Conservation (phyloP, 2,113 vertebrate species). For the Crotalus horridus region DNA sequence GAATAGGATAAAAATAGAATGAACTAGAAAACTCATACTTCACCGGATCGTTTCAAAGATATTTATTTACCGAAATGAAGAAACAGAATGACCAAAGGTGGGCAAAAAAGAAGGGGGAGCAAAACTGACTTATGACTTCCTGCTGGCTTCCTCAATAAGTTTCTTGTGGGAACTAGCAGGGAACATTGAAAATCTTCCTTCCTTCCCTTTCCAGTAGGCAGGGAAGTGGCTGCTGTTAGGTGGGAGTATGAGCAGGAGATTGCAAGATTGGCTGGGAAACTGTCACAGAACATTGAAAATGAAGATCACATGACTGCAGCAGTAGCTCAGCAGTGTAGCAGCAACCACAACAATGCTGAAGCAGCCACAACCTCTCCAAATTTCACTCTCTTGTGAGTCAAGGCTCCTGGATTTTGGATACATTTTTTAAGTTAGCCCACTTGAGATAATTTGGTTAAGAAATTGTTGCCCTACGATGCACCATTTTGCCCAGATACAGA, state of each 20-base stretch:
- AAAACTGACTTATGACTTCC: background rate
- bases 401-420: background rate
- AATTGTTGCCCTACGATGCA: background rate
- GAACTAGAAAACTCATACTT: background rate
- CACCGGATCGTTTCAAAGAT: background rate
- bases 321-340: background rate
- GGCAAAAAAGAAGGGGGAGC: background rate
- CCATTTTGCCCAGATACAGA: background rate
- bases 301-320: background rate
- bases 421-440: background rate
- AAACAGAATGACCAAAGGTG: background rate
- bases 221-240: background rate
- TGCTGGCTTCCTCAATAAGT: background rate
- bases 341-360: no score
- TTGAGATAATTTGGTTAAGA: background rate
- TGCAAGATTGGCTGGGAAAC: background rate
- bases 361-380: background rate
- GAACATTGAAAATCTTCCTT: background rate
- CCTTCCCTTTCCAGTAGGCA: background rate
- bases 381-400: background rate
- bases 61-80: background rate
- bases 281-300: background rate
- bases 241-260: background rate
- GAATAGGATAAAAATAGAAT: background rate
- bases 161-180: background rate